Evolutionary conservation across 2,888 invertebrate genomes (phyloP).

Genomic region (Willowsia nigromaculata): DNA sequence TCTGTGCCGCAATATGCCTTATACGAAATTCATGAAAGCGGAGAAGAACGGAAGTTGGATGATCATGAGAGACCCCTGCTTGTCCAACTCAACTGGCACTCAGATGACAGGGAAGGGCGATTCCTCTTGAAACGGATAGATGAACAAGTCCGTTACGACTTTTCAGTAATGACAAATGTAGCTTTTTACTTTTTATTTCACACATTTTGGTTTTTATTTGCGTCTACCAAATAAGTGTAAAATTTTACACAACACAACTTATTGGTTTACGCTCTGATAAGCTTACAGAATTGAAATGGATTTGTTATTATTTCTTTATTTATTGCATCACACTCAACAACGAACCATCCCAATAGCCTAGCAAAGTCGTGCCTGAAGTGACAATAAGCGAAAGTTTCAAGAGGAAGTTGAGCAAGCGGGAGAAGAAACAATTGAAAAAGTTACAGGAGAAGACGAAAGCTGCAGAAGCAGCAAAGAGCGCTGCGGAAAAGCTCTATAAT

Average conservation of each 20-base stretch:
- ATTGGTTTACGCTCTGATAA: constrained; percentile 44
- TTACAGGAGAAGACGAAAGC: constrained; percentile 85
- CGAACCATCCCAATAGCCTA: constrained; percentile 73
- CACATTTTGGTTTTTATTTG: constrained; percentile 55
- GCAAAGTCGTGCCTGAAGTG: constrained; percentile 74
- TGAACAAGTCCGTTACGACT: constrained; percentile 85
- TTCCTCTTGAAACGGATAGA: constrained; percentile 95
- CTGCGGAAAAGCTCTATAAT: constrained; percentile 95
- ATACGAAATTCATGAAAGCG: constrained; percentile 87
- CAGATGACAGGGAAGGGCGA: constrained; percentile 98
- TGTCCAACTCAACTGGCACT: constrained; percentile 99
- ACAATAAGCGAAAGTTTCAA: constrained; percentile 85
- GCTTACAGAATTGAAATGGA: constrained; percentile 36
- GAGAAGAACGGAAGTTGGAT: constrained; percentile 93
- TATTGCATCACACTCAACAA: constrained; percentile 24
- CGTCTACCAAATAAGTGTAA: not conserved
- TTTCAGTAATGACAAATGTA: constrained; percentile 72
- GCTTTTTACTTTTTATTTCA: constrained; percentile 52
- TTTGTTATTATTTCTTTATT: constrained; percentile 33
- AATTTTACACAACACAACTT: not conserved
- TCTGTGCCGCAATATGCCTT: constrained; percentile 85
- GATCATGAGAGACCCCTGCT: constrained; percentile 96
- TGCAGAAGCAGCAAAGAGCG: constrained; percentile 82
- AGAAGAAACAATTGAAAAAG: constrained; percentile 98
- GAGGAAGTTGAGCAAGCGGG: constrained; percentile 96